Base-by-base conservation (phyloP, 2,888 invertebrate genomes). In the Pachycephus smyrnensis region DNA sequence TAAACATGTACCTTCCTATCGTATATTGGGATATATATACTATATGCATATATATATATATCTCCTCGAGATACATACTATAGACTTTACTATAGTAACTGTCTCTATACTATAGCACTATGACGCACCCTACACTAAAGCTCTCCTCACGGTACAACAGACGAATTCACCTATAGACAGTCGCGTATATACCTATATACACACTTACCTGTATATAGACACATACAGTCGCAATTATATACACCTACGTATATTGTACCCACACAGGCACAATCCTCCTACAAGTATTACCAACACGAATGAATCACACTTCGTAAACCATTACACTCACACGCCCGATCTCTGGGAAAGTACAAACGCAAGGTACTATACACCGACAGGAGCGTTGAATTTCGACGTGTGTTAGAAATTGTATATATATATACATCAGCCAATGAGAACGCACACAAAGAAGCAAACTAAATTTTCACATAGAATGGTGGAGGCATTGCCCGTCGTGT, bases 401-500 rank as follows among this genome's bases (percentile, higher is more conserved):
- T 55, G 15, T 55, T 55, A 55, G 55, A 55, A 55, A 9, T 9
- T 33, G 37, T 68, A 68, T 77, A 40, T 76, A 33, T 69, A 33
- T 30, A 71, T 35, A 36, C 23, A 73, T 78, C 37, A 55, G 68
- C 73, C 40, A 15, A 30, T 55, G 76, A 71, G 78, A 69, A 76
- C 40, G 76, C 30, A 77, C 55, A 76, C 73, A 73, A 32, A 75
- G 32, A 75, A 73, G 76, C 68, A 83, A 84, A 85, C 85, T 86
- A 84, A 85, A 87, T 86, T 87, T 86, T 83, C 84, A 84, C 84
- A 82, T 82, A 84, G 79, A 82, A 79, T 73, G 78, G 80, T 78
- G 84, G 81, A 87, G 85, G 86, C 85, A 85, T 86, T 86, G 87
- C 86, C 84, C 86, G 85, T 84, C 84, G 81, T 79, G 73, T 73